Percentiles rank a stretch among this genome's conserved stretches.
These are phyloP conservation scores for Phyto melanocephala DNA, from an alignment of 2,888 invertebrate genomes.

Conservation along the genomic window DNA sequence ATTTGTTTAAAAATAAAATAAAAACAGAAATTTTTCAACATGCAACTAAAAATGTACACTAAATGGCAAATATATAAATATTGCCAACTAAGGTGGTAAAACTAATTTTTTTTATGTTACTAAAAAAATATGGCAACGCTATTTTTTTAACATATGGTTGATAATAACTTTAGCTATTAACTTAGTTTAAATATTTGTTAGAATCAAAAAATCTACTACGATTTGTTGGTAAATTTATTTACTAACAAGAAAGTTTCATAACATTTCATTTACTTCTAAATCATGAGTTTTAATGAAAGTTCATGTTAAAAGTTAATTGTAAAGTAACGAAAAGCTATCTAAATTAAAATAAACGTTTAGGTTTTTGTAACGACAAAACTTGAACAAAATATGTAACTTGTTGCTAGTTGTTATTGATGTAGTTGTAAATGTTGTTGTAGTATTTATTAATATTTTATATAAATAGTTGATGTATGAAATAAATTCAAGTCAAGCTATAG, in stretches of 20 bases:
- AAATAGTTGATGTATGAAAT: constrained; percentile 12
- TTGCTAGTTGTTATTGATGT: constrained; percentile 15
- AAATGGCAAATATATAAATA: background rate
- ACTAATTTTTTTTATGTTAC: no score
- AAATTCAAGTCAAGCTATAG: constrained; percentile 15
- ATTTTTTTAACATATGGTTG: constrained; percentile 18
- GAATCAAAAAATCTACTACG: constrained; percentile 25
- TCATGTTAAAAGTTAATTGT: constrained; percentile 11
- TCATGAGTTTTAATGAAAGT: constrained; percentile 15
- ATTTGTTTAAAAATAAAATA: background rate
- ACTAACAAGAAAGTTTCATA: no score
- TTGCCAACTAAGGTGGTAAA: constrained; percentile 15
- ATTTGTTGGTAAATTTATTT: constrained; percentile 2
- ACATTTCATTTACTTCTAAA: no score
- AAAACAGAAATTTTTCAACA: constrained; percentile 17
- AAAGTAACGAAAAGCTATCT: constrained; percentile 57
- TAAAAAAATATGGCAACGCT: constrained; percentile 40
- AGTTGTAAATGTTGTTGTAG: constrained; percentile 32
- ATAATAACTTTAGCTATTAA: constrained; percentile 12
- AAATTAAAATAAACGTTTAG: constrained; percentile 40
- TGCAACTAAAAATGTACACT: constrained; percentile 46
- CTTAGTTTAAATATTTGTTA: background rate
- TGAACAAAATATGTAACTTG: constrained; percentile 50
- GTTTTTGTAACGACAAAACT: constrained; percentile 54
- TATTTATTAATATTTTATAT: background rate